Conservation (phyloP, 2,888 invertebrate genomes). For the Chloroclystis v-ata region DNA sequence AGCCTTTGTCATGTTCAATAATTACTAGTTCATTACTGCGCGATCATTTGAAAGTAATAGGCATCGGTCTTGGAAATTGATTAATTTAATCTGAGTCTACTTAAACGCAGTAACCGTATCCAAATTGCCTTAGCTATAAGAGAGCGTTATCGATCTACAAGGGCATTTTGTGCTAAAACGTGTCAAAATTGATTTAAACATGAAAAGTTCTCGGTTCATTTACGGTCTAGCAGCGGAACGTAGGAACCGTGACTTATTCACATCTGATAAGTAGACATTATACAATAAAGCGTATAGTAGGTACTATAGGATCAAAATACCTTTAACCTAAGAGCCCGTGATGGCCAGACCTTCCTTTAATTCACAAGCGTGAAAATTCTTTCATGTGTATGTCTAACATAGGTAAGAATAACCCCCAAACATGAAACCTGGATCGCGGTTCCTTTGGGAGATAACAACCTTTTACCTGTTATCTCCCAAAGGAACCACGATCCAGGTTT, state of each 20-base stretch:
- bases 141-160: constrained; percentile 12
- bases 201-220: constrained; percentile 48
- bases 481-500: too few species aligned
- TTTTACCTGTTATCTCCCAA: too few species aligned
- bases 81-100: constrained; percentile 57
- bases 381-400: too few species aligned
- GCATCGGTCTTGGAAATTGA: too few species aligned
- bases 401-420: too few species aligned
- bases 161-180: constrained; percentile 22
- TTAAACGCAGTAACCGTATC: constrained; percentile 65
- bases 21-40: too few species aligned
- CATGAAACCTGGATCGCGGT: too few species aligned
- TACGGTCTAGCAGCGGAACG: constrained; percentile 39
- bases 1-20: too few species aligned
- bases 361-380: too few species aligned
- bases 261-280: constrained; percentile 22
- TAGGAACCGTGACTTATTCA: constrained; percentile 39
- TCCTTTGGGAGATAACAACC: too few species aligned
- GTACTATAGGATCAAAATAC: not conserved
- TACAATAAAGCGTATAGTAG: constrained; percentile 9
- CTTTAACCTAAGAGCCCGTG: not conserved
- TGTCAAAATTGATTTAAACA: constrained; percentile 56
- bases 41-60: too few species aligned
- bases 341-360: too few species aligned
- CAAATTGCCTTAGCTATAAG: constrained; percentile 39